Evolutionary conservation across 2,113 vertebrate genomes (phyloP), one percentile per base, ranked within the genome.

Genomic region (Australoheros scitulus): DNA sequence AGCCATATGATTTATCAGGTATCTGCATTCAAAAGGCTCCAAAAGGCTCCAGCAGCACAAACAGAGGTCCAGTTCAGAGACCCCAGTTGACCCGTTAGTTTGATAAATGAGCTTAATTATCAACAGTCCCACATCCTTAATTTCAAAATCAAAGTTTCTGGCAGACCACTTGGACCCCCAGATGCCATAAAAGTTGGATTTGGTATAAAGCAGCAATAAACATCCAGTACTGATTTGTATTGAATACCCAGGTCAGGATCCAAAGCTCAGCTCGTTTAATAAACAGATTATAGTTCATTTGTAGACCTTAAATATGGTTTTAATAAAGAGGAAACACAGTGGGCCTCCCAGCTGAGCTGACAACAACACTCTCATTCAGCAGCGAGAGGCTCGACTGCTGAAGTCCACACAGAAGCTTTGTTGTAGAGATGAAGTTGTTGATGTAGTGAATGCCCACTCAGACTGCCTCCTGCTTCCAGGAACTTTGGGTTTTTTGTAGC

Each of bases 371-470:
- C 65, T 24, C 43, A 72, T 72, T 72, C 43, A 52, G 32, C 43
- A 72, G 26, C 13, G 3, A 72, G 65, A 72, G 17, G 43, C 65
- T 70, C 0, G 3, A 18, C 65, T 70, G 43, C 9, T 50, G 38
- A 52, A 52, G 41, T 68, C 29, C 65, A 52, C 65, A 72, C 43
- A 52, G 52, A 52, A 72, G 65, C 43, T 72, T 72, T 72, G 65
- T 32, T 70, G 47, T 32, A 72, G 65, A 72, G 43, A 72, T 32
- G 29, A 72, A 52, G 32, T 32, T 52, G 43, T 72, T 72, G 43
- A 52, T 72, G 29, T 72, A 72, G 26, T 2, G 43, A 72, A 52
- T 32, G 26, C 13, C 65, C 52, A 72, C 65, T 32, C 65, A 72
- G 43, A 32, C 43, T 72, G 26, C 43, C 65, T 72, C 65, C 52